phyloP scores from a whole-genome alignment of 2,113 vertebrate genomes.

The Tinamus guttatus region DNA sequence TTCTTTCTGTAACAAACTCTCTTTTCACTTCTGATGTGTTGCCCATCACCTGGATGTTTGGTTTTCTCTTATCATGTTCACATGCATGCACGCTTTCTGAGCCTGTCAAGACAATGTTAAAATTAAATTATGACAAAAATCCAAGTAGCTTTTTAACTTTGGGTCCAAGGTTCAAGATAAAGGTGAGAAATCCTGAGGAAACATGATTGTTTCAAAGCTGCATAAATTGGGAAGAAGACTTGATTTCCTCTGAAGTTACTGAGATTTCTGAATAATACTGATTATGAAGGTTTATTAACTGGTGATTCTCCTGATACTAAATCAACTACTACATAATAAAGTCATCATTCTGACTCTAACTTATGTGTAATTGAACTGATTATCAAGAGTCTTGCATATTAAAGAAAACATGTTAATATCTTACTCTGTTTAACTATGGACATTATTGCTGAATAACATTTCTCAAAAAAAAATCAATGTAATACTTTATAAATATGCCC shows the following conservation, averaged over 20 bases:
- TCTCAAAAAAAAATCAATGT: background rate
- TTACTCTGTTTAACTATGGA: background rate
- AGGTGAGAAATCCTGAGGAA: constrained; percentile 26
- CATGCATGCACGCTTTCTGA: background rate
- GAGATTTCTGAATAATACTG: background rate
- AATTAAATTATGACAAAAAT: constrained; percentile 39
- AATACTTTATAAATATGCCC: background rate
- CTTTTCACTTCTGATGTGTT: constrained; percentile 14
- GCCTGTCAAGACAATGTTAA: background rate
- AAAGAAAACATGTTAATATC: background rate
- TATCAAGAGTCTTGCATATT: background rate
- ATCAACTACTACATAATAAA: background rate
- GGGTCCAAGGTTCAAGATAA: constrained; percentile 32
- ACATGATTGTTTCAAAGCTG: background rate
- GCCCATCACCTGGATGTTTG: background rate
- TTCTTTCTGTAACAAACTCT: constrained; percentile 12
- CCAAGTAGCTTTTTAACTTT: constrained; percentile 26
- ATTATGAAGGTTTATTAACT: background rate
- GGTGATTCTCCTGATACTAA: background rate
- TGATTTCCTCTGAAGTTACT: background rate
- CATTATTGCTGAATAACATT: background rate
- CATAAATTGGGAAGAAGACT: background rate
- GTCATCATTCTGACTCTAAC: background rate
- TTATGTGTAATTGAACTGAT: background rate
- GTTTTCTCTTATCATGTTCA: background rate